These are phyloP conservation scores for Columba janthina DNA, from an alignment of 2,113 vertebrate species.

Conservation along the genomic window DNA sequence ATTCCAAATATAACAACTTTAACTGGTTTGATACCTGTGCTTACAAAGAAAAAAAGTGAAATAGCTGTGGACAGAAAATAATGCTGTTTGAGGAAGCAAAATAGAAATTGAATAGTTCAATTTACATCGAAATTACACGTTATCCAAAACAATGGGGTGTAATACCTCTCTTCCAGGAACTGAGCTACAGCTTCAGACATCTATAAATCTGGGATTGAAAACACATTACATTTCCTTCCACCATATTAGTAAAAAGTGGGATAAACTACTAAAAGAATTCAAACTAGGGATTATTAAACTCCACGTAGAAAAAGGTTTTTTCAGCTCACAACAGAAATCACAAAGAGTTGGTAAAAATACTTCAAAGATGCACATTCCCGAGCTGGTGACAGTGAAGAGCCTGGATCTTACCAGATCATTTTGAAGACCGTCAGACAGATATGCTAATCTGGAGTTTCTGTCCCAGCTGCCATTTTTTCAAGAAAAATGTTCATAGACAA, in stretches of 20 bases:
- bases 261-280: neutral
- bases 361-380: constrained; percentile 14
- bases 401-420: neutral
- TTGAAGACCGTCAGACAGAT: neutral
- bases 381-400: neutral
- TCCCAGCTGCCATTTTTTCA: constrained; percentile 1
- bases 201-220: neutral
- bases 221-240: neutral
- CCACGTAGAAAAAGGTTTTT: neutral
- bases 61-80: neutral
- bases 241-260: neutral
- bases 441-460: constrained; percentile 9
- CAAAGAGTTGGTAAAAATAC: constrained; percentile 20
- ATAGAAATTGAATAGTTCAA: neutral
- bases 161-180: neutral
- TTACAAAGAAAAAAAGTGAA: neutral
- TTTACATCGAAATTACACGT: neutral
- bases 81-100: neutral
- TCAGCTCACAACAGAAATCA: neutral
- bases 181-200: neutral
- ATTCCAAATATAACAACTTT: neutral
- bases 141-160: neutral
- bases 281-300: neutral
- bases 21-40: neutral
- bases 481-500: neutral